Base-by-base conservation (phyloP, 2,888 invertebrate species). In the Nymphalis polychloros region DNA sequence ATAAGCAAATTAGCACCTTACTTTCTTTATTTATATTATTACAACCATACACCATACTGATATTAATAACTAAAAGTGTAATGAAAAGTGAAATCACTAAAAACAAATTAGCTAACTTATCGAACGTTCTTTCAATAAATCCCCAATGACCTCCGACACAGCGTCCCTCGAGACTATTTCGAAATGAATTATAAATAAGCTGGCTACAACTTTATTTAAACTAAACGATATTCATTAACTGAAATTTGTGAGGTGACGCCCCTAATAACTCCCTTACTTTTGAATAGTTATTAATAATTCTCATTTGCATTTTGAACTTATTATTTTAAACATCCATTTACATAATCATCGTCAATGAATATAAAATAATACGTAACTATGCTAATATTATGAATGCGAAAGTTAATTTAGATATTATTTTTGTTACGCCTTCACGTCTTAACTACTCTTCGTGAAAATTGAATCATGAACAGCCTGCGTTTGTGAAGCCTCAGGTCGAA, bases 181-280 rank as follows among this genome's bases (percentile, higher is more conserved):
- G 75, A 79, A 81, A 82, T 80, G 80, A 84, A 82, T 81, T 82
- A 81, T 84, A 81, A 84, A 83, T 83, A 84, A 79, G 80, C 79
- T 77, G 79, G 79, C 80, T 78, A 81, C 79, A 80, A 81, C 80
- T 79, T 80, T 81, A 80, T 83, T 83, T 83, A 81, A 86, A 84
- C 80, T 84, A 83, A 85, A 80, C 80, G 79, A 79, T 79, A 81
- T 80, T 85, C 82, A 85, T 85, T 86, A 83, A 79, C 79, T 75
- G 75, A 77, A 82, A 83, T 84, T 85, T 84, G 80, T 81, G 77
- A 83, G 81, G 79, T 78, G 78, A 71, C 78, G 74, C 78, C 73
- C 74, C 71, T 75, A 71, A 75, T 76, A 71, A 72, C 64, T 69
- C 67, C 47, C 64, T 65, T 64, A 69, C 61, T 59, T 57, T 49